Evolutionary conservation across 1,140 invertebrate species (phyloP), one percentile per base, ranked within the genome.

Genomic region (Sminthurides bifidus): DNA sequence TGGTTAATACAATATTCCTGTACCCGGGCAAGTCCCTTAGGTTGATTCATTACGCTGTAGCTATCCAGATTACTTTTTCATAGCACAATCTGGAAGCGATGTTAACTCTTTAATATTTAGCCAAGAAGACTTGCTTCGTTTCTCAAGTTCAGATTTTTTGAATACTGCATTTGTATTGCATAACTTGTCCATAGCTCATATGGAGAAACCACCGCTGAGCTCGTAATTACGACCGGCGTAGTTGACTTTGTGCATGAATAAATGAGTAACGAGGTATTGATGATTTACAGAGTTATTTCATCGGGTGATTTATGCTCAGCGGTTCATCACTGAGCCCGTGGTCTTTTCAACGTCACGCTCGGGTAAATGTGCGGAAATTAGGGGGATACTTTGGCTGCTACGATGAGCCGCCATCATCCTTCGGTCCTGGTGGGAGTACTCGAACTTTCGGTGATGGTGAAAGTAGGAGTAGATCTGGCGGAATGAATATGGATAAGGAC

Each of bases 251-350:
- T n/a, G n/a, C 12, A 23, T 12, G 8, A 10, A 49, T 6, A 49
- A 49, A 10, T 10, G 45, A 8, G 45, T 27, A 26, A 23, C 6
- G 8, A 49, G 27, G 5, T 38, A 45, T 44, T 58, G 27, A 50
- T 35, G 19, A 65, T 56, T 76, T 81, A 70, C 77, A 85, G 85
- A 87, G 72, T 76, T 96, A 59, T 82, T 97, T 68, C 83, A 91
- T 69, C 82, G 91, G 58, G 87, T 90, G 23, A 83, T 96, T 63
- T n/a, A 76, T 97, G 46, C 79, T 95, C 69, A 92, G 89, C 65
- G 93, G 93, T 14, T 93, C 92, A n/a, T 89, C 89, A 14, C 74
- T 96, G 54, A 90, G 87, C 66, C 88, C 87, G 15, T 97, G 88
- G 92, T 92, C 92, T 40, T 76, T 93, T 59, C 89, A 92, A 69